phyloP scores from a whole-genome alignment of 2,888 invertebrate genomes.

The Macroteleia sp. region DNA sequence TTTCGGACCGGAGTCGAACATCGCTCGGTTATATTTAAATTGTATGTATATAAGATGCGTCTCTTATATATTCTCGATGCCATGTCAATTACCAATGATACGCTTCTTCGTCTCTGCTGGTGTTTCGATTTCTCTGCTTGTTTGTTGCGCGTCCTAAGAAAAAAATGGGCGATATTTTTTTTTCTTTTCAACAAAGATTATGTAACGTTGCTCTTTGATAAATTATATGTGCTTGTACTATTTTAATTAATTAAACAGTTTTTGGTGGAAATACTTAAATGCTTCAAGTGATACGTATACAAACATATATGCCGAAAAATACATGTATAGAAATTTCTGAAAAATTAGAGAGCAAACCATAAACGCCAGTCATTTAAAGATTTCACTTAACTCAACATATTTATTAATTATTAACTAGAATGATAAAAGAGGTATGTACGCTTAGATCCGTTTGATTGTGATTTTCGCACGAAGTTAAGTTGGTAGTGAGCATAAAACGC shows the following conservation, averaged over 20 bases:
- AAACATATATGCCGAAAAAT: too few species aligned
- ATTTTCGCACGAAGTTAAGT: too few species aligned
- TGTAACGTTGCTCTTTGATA: conserved; percentile 16
- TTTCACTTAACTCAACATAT: too few species aligned
- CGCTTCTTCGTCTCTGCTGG: conserved; percentile 61
- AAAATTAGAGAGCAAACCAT: too few species aligned
- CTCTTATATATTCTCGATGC: conserved; percentile 66
- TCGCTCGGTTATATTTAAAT: conserved; percentile 78
- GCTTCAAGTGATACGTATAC: too few species aligned
- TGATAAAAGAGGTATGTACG: too few species aligned
- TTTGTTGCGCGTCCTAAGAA: conserved; percentile 52
- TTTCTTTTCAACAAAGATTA: conserved; percentile 10
- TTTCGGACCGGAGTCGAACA: conserved; percentile 78
- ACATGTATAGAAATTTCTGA: too few species aligned
- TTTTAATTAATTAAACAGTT: conserved; percentile 36
- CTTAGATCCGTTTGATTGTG: too few species aligned
- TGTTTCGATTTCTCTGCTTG: conserved; percentile 54
- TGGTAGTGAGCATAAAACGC: too few species aligned
- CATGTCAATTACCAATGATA: conserved; percentile 76
- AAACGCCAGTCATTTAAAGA: too few species aligned
- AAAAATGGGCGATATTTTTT: conserved; percentile 13
- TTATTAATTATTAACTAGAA: too few species aligned
- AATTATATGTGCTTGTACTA: conserved; percentile 19
- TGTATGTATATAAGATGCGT: conserved; percentile 67
- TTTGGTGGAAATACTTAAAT: too few species aligned